Evolutionary conservation across 2,888 invertebrate genomes (phyloP).

Genomic region (Copidosoma aretas): DNA sequence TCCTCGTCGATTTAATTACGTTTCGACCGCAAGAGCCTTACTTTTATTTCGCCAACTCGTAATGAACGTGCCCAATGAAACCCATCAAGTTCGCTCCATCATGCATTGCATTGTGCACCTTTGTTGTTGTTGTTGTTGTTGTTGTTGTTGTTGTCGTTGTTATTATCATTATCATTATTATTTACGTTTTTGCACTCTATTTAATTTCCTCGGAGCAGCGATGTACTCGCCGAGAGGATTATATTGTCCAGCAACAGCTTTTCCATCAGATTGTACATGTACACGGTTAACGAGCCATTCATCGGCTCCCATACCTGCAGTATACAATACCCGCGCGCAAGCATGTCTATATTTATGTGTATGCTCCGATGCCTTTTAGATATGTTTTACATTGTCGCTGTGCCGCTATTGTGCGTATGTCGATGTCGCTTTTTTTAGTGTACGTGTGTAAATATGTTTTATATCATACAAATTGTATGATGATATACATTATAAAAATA

Average conservation of each 20-base stretch:
- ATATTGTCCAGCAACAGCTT: not conserved
- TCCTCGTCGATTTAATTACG: too few species aligned
- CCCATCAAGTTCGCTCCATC: too few species aligned
- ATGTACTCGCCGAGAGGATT: not conserved
- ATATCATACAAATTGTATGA: too few species aligned
- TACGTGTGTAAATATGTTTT: not conserved
- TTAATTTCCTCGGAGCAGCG: not conserved
- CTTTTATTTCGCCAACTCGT: too few species aligned
- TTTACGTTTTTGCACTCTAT: not conserved
- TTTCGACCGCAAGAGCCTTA: too few species aligned
- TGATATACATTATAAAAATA: too few species aligned
- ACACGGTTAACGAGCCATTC: constrained; percentile 9
- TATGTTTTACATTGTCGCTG: constrained; percentile 10
- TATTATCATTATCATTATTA: not conserved
- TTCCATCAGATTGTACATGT: constrained; percentile 3
- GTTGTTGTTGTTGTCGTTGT: too few species aligned
- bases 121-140: too few species aligned
- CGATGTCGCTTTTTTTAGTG: constrained; percentile 6
- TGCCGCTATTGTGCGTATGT: constrained; percentile 7
- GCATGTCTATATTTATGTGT: too few species aligned
- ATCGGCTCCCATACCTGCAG: constrained; percentile 24
- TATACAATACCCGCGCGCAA: too few species aligned
- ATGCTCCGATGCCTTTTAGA: constrained; percentile 8
- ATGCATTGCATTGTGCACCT: too few species aligned
- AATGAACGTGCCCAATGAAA: too few species aligned